Evolutionary conservation across 2,113 vertebrate species (phyloP).

Genomic region (Brachirus orientalis): DNA sequence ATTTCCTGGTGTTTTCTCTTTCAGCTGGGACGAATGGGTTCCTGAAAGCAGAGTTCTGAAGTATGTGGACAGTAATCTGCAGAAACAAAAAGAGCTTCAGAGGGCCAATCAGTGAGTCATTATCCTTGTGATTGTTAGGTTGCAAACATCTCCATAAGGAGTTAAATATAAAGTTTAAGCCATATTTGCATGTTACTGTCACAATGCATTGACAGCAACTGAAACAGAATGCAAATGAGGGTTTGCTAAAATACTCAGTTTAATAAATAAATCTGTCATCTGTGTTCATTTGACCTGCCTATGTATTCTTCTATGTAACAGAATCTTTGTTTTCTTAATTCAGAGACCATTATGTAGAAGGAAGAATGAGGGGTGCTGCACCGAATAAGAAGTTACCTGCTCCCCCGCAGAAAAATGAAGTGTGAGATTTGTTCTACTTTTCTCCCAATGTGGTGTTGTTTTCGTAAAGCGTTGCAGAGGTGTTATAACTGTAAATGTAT

Average conservation of each 20-base stretch:
- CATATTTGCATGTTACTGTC: too few relatives aligned
- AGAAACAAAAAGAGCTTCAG: conserved; percentile 99
- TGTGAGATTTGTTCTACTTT: conserved; percentile 81
- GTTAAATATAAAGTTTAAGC: background rate
- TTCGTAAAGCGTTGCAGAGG: background rate
- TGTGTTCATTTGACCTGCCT: too few relatives aligned
- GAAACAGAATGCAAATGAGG: background rate
- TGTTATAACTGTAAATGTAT: background rate
- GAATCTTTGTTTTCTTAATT: conserved; percentile 6
- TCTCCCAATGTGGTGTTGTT: background rate
- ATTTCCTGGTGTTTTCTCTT: conserved; percentile 52
- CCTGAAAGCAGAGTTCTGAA: conserved; percentile 99
- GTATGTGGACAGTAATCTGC: conserved; percentile 98
- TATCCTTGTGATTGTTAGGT: background rate
- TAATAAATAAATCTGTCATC: too few relatives aligned
- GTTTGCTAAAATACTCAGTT: too few relatives aligned
- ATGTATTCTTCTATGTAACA: too few relatives aligned
- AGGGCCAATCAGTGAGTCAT: conserved; percentile 97
- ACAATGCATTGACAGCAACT: too few relatives aligned
- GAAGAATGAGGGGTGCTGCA: conserved; percentile 99
- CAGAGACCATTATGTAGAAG: conserved; percentile 99
- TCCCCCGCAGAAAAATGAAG: conserved; percentile 96
- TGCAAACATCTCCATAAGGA: background rate
- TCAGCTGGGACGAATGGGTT: conserved; percentile 99
- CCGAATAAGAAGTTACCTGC: conserved; percentile 98